These are phyloP conservation scores for Ptilorrhoa leucosticta DNA, from an alignment of 2,113 vertebrate species.

Conservation along the genomic window DNA sequence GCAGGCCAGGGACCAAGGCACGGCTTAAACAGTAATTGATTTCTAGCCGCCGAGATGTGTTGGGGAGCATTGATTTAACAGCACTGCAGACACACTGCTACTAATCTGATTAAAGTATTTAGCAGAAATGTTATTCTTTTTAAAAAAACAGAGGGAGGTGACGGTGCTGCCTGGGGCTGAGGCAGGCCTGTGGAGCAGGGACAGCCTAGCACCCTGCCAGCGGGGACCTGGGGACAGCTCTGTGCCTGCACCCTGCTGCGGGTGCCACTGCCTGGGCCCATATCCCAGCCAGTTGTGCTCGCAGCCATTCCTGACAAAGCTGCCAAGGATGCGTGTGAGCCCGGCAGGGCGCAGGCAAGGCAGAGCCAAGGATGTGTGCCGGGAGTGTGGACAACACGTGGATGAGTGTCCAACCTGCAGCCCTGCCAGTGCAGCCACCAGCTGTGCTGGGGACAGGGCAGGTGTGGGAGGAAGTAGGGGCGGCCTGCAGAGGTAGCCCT, in stretches of 20 bases:
- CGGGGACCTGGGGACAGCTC: accelerated
- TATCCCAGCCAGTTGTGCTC: background rate
- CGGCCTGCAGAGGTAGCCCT: background rate
- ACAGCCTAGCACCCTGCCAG: background rate
- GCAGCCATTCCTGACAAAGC: accelerated
- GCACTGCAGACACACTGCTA: conserved; percentile 70
- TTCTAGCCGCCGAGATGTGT: conserved; percentile 75
- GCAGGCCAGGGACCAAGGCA: conserved; percentile 68
- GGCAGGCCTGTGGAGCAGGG: background rate
- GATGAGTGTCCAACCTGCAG: accelerated
- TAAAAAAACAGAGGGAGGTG: conserved; percentile 55
- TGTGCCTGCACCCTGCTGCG: accelerated
- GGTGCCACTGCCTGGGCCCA: background rate
- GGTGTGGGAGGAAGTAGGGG: background rate
- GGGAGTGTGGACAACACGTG: accelerated
- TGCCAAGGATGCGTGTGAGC: background rate
- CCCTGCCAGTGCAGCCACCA: background rate
- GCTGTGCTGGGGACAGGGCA: background rate
- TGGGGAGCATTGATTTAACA: conserved; percentile 78
- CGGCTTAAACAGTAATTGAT: conserved; percentile 83
- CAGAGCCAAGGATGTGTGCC: background rate
- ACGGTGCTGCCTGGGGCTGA: conserved; percentile 8
- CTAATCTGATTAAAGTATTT: conserved; percentile 75
- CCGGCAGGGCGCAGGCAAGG: accelerated
- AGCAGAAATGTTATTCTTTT: conserved; percentile 76